Evolutionary conservation across 2,797 vertebrate genomes (phyloP), one percentile per base, ranked within the genome.

Genomic region (Gambelia wislizenii): DNA sequence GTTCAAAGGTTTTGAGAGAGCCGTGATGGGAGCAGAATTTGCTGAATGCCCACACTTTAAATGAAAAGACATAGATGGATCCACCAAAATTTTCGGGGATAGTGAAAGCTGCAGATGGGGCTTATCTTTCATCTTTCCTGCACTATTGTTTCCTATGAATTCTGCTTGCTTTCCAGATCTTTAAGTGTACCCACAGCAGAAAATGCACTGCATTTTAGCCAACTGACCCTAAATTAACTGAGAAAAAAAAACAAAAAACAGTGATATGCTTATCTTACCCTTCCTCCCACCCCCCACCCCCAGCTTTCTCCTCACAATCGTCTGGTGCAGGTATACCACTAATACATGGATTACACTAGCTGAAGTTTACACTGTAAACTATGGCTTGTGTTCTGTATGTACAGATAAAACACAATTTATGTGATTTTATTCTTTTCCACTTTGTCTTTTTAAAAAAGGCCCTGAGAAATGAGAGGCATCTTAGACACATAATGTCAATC

Each of bases 61-160:
- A 92, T 59, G 85, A 54, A 84, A 67, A 79, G 18, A 90, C 85
- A 92, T 86, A 79, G 13, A 1, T 85, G 93, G 91, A 61, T 0
- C 12, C 87, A 83, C 77, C 85, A 52, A 81, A 86, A 87, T 91
- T 94, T 87, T 25, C 72, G 81, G 91, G 92, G 7, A 67, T 10
- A 18, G 2, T 6, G 10, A 3, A 54, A n/a, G 16, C 56, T 59
- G 9, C 1, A 10, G n/a, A 39, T 13, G 92, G 89, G 91, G 86
- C 76, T 89, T 89, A 91, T 89, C 88, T 92, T 92, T 93, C 92
- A 89, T 90, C 85, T 69, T 86, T 88, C 52, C 42, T 85, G 89
- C 87, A 89, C 87, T 93, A 94, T 91, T 91, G 90, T 90, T 30
- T 91, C 87, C 91, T 87, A 87, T 93, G 89, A 94, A 95, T 89